Base-by-base conservation (phyloP, 2,888 invertebrate species). In the Neoscelio sp. region DNA sequence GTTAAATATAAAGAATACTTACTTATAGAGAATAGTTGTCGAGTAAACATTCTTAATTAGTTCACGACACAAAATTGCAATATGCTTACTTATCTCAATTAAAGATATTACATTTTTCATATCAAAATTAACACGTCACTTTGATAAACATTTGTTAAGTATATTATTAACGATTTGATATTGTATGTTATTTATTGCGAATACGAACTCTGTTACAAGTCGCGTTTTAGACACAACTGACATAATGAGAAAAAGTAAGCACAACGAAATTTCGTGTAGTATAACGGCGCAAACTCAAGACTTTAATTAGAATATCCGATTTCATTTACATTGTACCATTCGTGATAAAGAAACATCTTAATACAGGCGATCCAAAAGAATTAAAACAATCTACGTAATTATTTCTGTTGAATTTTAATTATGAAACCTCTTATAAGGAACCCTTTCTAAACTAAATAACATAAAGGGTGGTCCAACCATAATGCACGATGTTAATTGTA, bases 201-300 rank as follows among this genome's bases (percentile, higher is more conserved):
- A 17, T 52, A 26, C 28, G 52, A 52, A 52, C 30, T 26, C 20
- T 18, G 38, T 30, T 12, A 13, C 26, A 12, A 35, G 28, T 62
- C 56, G 18, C 56, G 73, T 64, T 73, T 46, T 64, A 54, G 52
- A 73, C 23, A 12, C 30, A 56, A 73, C 73, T 73, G 54, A 35
- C 30, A 48, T 18, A 13, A 64, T 8, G 30, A 10, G 26, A 26
- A 56, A 73, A 60, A 50, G 58, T 46, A 8, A 48, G 18, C 13
- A 17, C 46, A 17, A 18, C 13, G 42, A 73, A 46, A 56, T 73
- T 73, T 40, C 56, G 23, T 48, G 38, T 30, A 23, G 56, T n/a
- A 26, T 33, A 52, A 73, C 64, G 20, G 73, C 73, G 73, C 73
- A 73, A 73, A 64, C 73, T 64, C 73, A 62, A 62, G 20, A 46